Evolutionary conservation across 2,888 invertebrate genomes (phyloP).

Genomic region (Itoplectis maculator): DNA sequence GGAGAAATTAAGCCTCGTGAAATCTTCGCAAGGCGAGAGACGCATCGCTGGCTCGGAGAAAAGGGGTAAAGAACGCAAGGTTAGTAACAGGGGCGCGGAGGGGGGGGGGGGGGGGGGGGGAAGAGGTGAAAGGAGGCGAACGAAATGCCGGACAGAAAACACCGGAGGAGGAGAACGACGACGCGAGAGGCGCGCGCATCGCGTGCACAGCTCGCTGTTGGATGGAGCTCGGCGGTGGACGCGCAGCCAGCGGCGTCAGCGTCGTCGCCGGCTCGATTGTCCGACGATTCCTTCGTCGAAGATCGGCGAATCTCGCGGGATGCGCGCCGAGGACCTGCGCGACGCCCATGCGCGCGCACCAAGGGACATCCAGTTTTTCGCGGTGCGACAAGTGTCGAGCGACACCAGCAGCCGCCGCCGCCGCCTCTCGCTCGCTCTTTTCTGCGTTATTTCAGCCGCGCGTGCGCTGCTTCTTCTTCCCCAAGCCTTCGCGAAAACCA

Average conservation of each 20-base stretch:
- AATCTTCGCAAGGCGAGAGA: slow-evolving; percentile 46
- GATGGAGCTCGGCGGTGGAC: slow-evolving; percentile 72
- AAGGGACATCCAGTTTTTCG: slow-evolving; percentile 82
- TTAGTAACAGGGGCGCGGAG: slow-evolving; percentile 48
- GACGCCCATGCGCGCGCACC: slow-evolving; percentile 58
- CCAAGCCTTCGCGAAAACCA: slow-evolving; percentile 78
- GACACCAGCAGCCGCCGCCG: slow-evolving; percentile 76
- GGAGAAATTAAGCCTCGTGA: slow-evolving; percentile 56
- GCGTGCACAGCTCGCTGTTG: slow-evolving; percentile 74
- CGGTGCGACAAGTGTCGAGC: slow-evolving; percentile 81
- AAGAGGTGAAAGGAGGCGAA: slow-evolving; percentile 25
- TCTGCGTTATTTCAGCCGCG: slow-evolving; percentile 31
- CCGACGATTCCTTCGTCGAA: slow-evolving; percentile 54
- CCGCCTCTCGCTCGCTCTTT: slow-evolving; percentile 32
- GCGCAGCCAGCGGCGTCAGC: slow-evolving; percentile 62
- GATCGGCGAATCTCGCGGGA: slow-evolving; percentile 51
- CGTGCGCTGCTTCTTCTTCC: slow-evolving; percentile 30
- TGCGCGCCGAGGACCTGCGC: slow-evolving; percentile 22
- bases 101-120: slow-evolving; percentile 16
- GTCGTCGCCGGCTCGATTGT: slow-evolving; percentile 26
- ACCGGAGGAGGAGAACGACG: slow-evolving; percentile 22
- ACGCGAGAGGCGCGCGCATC: slow-evolving; percentile 37
- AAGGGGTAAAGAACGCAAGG: slow-evolving; percentile 43
- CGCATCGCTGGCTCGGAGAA: slow-evolving; percentile 46
- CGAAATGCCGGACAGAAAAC: slow-evolving; percentile 50